Evolutionary conservation across 1,140 invertebrate genomes (phyloP).

Genomic region (Brachionus calyciflorus): DNA sequence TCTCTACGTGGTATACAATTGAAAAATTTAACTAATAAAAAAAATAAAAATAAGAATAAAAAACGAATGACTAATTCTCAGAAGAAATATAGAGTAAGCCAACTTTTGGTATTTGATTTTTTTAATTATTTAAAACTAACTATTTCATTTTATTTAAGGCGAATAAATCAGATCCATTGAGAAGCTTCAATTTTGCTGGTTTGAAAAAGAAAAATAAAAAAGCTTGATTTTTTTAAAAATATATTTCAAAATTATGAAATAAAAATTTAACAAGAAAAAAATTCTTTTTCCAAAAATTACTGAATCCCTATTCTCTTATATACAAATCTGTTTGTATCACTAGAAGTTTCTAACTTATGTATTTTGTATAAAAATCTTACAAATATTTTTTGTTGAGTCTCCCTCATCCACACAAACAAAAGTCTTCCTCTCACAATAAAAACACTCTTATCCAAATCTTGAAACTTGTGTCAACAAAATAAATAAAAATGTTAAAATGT

Average conservation of each 20-base stretch:
- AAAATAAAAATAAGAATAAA: conserved; percentile 29
- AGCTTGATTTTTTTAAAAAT: neutral
- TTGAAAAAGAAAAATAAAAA: conserved; percentile 39
- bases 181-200: conserved; percentile 43
- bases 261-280: neutral
- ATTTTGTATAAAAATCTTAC: too few relatives aligned
- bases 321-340: too few relatives aligned
- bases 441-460: too few relatives aligned
- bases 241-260: neutral
- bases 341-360: too few relatives aligned
- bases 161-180: conserved; percentile 31
- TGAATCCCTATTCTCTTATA: too few relatives aligned
- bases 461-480: too few relatives aligned
- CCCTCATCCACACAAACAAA: too few relatives aligned
- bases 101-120: neutral
- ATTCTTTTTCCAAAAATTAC: too few relatives aligned
- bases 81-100: conserved; percentile 32
- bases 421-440: too few relatives aligned
- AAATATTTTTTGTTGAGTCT: too few relatives aligned
- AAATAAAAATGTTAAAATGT: too few relatives aligned
- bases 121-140: neutral
- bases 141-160: conserved; percentile 5
- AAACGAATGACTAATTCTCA: conserved; percentile 29
- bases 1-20: conserved; percentile 44
- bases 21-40: conserved; percentile 20